A percentile compares a stretch with the other conserved stretches of the same genome.
Conservation (phyloP, 2,113 vertebrate species). For the Maccullochella peelii region DNA sequence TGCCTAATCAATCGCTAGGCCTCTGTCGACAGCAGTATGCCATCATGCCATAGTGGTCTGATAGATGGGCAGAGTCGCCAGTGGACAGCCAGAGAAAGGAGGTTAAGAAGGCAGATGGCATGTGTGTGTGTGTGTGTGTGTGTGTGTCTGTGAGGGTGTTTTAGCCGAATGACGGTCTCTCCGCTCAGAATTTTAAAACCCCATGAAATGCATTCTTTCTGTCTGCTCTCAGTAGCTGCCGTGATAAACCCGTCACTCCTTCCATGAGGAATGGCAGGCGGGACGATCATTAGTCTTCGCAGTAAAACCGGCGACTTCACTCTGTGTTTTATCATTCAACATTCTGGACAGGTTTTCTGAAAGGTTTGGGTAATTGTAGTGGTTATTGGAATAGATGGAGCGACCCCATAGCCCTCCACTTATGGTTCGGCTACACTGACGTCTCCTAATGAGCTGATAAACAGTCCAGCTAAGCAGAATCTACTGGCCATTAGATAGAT, state of each 20-base stretch:
- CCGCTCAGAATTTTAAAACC: conserved; percentile 72
- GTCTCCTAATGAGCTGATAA: conserved; percentile 80
- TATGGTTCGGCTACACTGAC: conserved; percentile 59
- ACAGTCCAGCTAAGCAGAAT: conserved; percentile 77
- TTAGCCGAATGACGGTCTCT: conserved; percentile 53
- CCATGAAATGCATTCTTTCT: conserved; percentile 74
- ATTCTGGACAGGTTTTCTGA: conserved; percentile 75
- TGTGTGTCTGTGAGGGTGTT: conserved; percentile 43
- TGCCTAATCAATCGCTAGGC: conserved; percentile 79
- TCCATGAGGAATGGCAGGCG: conserved; percentile 78
- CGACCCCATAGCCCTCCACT: conserved; percentile 72
- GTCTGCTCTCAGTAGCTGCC: conserved; percentile 73
- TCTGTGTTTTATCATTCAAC: conserved; percentile 77
- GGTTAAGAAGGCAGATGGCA: conserved; percentile 56
- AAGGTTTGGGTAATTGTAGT: conserved; percentile 77
- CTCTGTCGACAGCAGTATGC: conserved; percentile 77
- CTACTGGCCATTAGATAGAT: conserved; percentile 77
- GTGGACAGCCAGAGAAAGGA: conserved; percentile 62
- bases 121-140: neutral
- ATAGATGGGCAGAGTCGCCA: conserved; percentile 69
- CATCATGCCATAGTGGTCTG: conserved; percentile 73
- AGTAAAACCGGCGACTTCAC: conserved; percentile 69
- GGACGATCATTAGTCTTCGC: conserved; percentile 78
- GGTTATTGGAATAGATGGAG: conserved; percentile 77
- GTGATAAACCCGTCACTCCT: conserved; percentile 83